Base-by-base conservation (phyloP, 2,113 vertebrate species). In the Spea multiplicata region DNA sequence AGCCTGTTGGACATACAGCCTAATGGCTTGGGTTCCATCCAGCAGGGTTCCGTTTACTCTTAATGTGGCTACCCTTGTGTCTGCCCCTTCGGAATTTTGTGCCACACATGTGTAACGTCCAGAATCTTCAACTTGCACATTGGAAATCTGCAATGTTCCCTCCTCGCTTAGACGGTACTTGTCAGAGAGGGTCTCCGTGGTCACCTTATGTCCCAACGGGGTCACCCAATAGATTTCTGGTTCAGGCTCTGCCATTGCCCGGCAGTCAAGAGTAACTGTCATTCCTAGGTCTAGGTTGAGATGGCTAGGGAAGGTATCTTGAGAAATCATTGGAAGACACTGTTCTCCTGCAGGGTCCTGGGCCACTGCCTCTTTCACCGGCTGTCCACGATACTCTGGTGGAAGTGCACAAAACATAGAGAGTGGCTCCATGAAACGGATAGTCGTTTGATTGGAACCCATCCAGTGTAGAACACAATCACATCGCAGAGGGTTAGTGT, bases 221-320 rank as follows among this genome's bases (percentile, higher is more conserved):
- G 96, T 97, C 70, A 99, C 97, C 97, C 97, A 99, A 82, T 99
- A 99, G 80, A 99, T 97, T 75, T 98, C 96, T 2, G 97, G 96
- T 84, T 97, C 96, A 0, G 97, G 97, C 85, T 98, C 95, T 0
- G 97, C 97, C 95, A 97, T 94, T 76, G 97, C 97, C 76, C 96
- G 91, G 77, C 97, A 99, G 66, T 99, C 97, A 46, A 99, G 84
- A 66, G 94, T 91, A 73, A 97, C 87, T 0, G 93, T 92, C 85
- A 93, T 93, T 55, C 95, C 96, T 0, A 95, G 83, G 62, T 98
- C 96, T 85, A 95, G 71, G 86, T 93, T 96, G 10, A 99, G 83
- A 82, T 95, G 95, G 57, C 91, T 94, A 55, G 96, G 95, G 83
- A 98, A 97, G 5, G 94, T 93, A 85, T 96, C 93, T 0, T 93